Base-by-base conservation (phyloP, 2,888 invertebrate species). In the Rhogogaster chlorosoma region DNA sequence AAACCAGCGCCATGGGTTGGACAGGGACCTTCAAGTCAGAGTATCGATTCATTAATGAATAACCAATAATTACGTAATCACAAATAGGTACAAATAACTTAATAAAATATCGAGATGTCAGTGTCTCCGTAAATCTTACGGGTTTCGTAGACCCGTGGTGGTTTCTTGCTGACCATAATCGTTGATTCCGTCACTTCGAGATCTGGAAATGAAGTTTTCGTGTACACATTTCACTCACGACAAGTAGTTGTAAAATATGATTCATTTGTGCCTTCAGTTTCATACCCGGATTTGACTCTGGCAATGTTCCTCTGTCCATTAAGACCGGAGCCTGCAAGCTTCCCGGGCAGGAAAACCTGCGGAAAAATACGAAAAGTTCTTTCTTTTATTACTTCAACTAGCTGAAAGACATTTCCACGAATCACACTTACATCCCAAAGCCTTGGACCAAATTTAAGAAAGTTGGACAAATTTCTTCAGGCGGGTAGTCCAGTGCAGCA, bases 101-200 rank as follows among this genome's bases (percentile, higher is more conserved):
- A 1, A 57, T 57, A 7, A 18, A 22, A 57, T 6, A 57, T 22
- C 1, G 7, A n/a, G 2, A 57, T 57, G 57, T n/a, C 2, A 57
- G 22, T 57, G 18, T 57, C 7, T 57, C 10, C 9, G 26, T 67
- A 15, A 67, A 36, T 61, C 88, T 89, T 88, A 89, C 89, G 87
- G 87, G 87, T 87, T 87, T 89, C 87, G 86, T 89, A 87, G 86
- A 88, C 87, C 53, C 87, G 88, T 36, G 86, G 86, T 22, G 85
- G 70, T 75, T 86, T 87, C 86, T 87, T 87, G 86, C 32, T 77
- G 84, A 85, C 80, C 70, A 85, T 86, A 86, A 86, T 77, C 84
- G 84, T 86, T 84, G 73, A 84, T 85, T 87, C 86, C 73, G 85
- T 84, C 84, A 86, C 84, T 53, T 85, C 73, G 84, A 86, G 84